Base-by-base conservation (phyloP, 2,797 vertebrate genomes). In the Novumbra hubbsi region DNA sequence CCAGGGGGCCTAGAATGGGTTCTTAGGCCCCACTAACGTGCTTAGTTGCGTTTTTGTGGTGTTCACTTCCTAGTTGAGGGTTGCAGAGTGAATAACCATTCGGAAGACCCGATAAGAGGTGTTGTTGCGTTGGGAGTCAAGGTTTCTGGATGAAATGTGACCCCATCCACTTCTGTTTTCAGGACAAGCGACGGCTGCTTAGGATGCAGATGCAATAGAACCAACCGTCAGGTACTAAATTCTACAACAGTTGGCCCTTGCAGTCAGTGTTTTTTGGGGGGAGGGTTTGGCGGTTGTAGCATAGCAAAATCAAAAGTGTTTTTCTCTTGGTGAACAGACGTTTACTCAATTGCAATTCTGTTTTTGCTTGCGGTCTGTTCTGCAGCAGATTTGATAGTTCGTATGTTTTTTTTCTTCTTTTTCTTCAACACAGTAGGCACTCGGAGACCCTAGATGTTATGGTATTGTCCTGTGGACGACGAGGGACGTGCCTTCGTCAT, bases 151-250 rank as follows among this genome's bases (percentile, higher is more conserved):
- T 32, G 34, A 21, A 24, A 68, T 70, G 52, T 49, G 19, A 52
- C 4, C 65, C 65, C n/a, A 38, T 34, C 41, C 21, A 68, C 76
- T 66, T 76, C 76, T 21, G 55, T 60, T 41, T 50, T 73, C 80
- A 93, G 92, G 87, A 76, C 80, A 88, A 76, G 73, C 83, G 84
- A 19, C 84, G 71, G 68, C 86, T 89, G 81, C 88, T 92, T 87
- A 91, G 86, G 88, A 86, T 93, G 80, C 88, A 92, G 87, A 92
- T 93, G 89, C 84, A 89, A 80, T 91, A 90, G 80, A 77, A 79
- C 71, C 81, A 87, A 60, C 62, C 19, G 81, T 88, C 45, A 63
- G 86, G 82, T 90, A 90, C 21, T 50, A 6, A 69, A 69, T 45
- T 45, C 41, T 14, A 45, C 41, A 12, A 45, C 41, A 11, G 14